These are phyloP conservation scores for Propithecus coquereli DNA, from an alignment of 2,113 vertebrate species.

Conservation along the genomic window DNA sequence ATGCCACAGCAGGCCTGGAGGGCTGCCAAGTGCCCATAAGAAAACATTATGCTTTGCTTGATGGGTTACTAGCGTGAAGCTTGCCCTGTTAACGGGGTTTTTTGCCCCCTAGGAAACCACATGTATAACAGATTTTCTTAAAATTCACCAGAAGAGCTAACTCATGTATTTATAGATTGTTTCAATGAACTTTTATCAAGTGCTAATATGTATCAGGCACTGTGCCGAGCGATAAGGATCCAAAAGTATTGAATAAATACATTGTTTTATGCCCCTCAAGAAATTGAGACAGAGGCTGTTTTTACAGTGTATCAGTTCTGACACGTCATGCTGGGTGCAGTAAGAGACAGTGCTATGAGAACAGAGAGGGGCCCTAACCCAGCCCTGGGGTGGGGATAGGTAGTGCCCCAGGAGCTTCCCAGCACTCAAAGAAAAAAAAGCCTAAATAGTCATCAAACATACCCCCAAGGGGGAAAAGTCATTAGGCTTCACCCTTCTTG, in stretches of 20 bases:
- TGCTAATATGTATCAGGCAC: neutral
- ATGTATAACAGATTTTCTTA: neutral
- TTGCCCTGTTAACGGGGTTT: neutral
- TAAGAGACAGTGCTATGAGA: neutral
- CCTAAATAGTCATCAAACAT: neutral
- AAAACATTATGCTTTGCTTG: neutral
- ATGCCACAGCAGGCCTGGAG: neutral
- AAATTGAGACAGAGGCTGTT: neutral
- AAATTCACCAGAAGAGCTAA: slow-evolving; percentile 7
- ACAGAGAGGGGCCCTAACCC: neutral
- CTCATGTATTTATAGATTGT: neutral
- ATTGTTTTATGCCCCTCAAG: neutral
- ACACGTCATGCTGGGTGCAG: neutral
- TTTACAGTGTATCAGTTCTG: neutral
- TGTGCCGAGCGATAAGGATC: neutral
- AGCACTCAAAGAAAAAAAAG: neutral
- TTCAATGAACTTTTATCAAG: neutral
- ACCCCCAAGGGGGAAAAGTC: neutral
- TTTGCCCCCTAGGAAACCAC: neutral
- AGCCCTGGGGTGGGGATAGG: neutral
- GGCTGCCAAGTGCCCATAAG: neutral
- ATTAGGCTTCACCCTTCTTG: neutral
- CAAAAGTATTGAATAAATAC: neutral
- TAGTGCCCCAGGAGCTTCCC: neutral
- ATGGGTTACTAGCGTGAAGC: neutral